Evolutionary conservation across 1,140 invertebrate species (phyloP).

Genomic region (Homarus americanus): DNA sequence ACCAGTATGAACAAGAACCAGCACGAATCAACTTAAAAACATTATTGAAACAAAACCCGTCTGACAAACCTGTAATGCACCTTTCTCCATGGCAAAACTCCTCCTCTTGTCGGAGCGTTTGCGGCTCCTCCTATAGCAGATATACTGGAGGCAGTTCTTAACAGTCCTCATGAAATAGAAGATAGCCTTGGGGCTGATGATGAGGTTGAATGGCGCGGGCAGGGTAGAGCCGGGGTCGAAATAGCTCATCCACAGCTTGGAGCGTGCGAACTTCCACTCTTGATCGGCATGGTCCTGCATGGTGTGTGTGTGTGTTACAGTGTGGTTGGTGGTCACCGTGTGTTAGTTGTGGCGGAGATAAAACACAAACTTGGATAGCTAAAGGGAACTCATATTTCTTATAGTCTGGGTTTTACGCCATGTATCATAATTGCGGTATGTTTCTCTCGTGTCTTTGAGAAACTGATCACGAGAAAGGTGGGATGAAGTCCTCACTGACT

Average conservation of each 20-base stretch:
- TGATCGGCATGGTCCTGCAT: constrained; percentile 81
- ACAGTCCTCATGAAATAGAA: constrained; percentile 78
- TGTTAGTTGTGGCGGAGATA: neutral
- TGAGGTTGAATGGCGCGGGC: constrained; percentile 81
- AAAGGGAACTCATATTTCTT: too few species aligned
- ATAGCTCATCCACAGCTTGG: constrained; percentile 83
- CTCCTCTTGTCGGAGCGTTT: constrained; percentile 48
- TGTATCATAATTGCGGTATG: too few species aligned
- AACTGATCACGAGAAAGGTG: too few species aligned
- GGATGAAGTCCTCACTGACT: too few species aligned
- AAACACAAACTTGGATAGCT: neutral
- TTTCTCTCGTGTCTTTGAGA: too few species aligned
- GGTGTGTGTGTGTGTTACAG: constrained; percentile 1
- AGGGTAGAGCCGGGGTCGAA: constrained; percentile 82
- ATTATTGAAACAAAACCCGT: too few species aligned
- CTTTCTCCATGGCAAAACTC: constrained; percentile 67
- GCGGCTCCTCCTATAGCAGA: constrained; percentile 54
- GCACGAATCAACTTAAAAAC: too few species aligned
- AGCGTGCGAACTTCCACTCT: constrained; percentile 83
- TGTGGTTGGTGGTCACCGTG: neutral
- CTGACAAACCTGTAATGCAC: constrained; percentile 56
- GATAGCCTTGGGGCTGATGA: constrained; percentile 81
- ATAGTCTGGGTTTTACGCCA: too few species aligned
- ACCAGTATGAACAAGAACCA: too few species aligned
- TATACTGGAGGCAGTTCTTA: constrained; percentile 75